These are phyloP conservation scores for Simalia tracyae DNA, from an alignment of 2,797 vertebrate genomes.

Conservation along the genomic window DNA sequence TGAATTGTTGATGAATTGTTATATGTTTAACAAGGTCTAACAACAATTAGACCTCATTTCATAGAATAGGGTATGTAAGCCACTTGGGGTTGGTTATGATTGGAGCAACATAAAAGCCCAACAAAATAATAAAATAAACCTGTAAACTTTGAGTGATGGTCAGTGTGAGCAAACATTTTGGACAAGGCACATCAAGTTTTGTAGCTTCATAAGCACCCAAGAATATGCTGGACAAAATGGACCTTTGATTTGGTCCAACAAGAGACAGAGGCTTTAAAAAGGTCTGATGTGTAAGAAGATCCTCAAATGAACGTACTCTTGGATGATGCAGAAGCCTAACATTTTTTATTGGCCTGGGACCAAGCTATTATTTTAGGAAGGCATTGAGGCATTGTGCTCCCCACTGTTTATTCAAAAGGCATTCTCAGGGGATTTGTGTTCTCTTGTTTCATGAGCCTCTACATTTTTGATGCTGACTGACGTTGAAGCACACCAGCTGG, in stretches of 20 bases:
- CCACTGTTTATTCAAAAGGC: constrained; percentile 76
- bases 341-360: background rate
- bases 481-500: constrained; percentile 87
- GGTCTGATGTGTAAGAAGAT: too few relatives aligned
- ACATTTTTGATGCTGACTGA: constrained; percentile 73
- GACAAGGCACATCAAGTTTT: background rate
- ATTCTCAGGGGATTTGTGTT: constrained; percentile 80
- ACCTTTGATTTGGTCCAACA: background rate
- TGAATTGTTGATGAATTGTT: background rate
- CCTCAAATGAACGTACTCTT: accelerated
- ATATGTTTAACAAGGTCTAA: background rate
- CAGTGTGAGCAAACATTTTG: background rate
- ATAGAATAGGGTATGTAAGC: background rate
- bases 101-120: background rate
- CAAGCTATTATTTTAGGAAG: constrained; percentile 39
- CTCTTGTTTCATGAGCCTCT: constrained; percentile 78
- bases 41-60: background rate
- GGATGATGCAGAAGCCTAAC: constrained; percentile 15
- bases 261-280: background rate
- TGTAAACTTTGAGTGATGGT: background rate
- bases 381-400: constrained; percentile 69
- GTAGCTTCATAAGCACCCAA: background rate
- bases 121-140: background rate
- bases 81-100: background rate
- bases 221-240: background rate